Percentiles rank a stretch among this genome's conserved stretches.
phyloP scores from a whole-genome alignment of 2,888 invertebrate genomes.

The Fragum whitleyi region DNA sequence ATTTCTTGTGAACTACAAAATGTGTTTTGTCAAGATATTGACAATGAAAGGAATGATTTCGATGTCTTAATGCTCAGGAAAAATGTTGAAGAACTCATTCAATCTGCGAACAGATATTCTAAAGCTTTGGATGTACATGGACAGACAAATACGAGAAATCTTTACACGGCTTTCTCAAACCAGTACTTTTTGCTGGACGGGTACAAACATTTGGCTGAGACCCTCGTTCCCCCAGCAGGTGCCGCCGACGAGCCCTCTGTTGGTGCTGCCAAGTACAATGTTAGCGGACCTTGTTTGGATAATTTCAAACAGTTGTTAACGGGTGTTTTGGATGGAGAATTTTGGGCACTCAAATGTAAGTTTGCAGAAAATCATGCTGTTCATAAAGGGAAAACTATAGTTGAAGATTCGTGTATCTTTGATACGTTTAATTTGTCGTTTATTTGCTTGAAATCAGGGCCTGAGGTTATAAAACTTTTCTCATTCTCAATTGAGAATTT shows the following conservation, averaged over 20 bases:
- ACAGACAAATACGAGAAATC: not conserved
- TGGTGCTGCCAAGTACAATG: not conserved
- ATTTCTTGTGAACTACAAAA: not conserved
- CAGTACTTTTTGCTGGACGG: not conserved
- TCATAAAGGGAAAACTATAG: no score
- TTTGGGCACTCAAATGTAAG: slow-evolving; percentile 20
- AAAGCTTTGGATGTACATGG: no score
- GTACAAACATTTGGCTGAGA: not conserved
- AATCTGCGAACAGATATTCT: not conserved
- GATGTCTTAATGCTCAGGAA: not conserved
- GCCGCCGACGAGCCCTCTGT: not conserved
- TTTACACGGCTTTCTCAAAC: slow-evolving; percentile 1
- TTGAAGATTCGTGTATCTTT: no score
- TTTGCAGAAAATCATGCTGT: no score
- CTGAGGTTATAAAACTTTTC: no score
- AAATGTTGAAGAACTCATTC: not conserved
- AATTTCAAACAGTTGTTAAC: not conserved
- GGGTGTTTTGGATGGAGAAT: not conserved
- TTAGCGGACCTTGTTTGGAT: slow-evolving; percentile 1
- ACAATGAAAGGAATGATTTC: slow-evolving; percentile 4
- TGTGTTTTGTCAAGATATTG: not conserved
- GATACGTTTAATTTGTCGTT: no score
- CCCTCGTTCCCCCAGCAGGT: not conserved
- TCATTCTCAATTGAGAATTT: no score
- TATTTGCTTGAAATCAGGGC: no score